Evolutionary conservation across 1,140 invertebrate genomes (phyloP).

Genomic region (Leptopilina boulardi): DNA sequence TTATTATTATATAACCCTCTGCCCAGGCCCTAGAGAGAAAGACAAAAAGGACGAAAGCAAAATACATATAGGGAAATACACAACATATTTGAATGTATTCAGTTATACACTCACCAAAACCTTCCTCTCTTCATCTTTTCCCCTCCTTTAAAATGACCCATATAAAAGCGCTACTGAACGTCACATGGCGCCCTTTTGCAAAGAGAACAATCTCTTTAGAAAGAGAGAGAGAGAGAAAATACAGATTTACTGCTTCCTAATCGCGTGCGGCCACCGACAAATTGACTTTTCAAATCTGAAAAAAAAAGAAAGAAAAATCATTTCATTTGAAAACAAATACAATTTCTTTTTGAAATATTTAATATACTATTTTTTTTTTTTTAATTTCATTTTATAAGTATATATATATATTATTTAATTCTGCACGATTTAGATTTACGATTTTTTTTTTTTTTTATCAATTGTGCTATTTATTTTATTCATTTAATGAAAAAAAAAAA

Average conservation of each 20-base stretch:
- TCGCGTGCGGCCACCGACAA: not conserved
- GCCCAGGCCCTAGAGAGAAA: slow-evolving; percentile 43
- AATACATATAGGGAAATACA: slow-evolving; percentile 33
- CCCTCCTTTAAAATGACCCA: slow-evolving; percentile 16
- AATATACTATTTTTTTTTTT: too few relatives aligned
- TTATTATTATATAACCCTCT: slow-evolving; percentile 58
- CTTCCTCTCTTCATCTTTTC: too few relatives aligned
- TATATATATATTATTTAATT: too few relatives aligned
- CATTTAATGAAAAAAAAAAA: too few relatives aligned
- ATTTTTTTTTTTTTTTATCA: too few relatives aligned
- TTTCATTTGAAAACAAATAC: too few relatives aligned
- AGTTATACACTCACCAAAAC: slow-evolving; percentile 28
- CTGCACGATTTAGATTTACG: too few relatives aligned
- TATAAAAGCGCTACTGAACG: slow-evolving; percentile 52
- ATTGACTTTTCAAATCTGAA: slow-evolving; percentile 2
- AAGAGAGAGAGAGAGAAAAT: slow-evolving; percentile 50
- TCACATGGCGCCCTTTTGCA: slow-evolving; percentile 55
- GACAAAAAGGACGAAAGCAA: slow-evolving; percentile 57
- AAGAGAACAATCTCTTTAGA: slow-evolving; percentile 52
- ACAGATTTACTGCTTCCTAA: slow-evolving; percentile 13
- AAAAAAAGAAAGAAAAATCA: too few relatives aligned
- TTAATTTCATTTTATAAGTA: too few relatives aligned
- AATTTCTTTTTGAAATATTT: too few relatives aligned
- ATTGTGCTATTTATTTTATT: too few relatives aligned
- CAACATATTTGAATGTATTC: slow-evolving; percentile 49